A percentile compares a stretch with the other conserved stretches of the same genome.
Evolutionary conservation across 2,888 invertebrate species (phyloP).

Genomic region (Hydraecia micacea): DNA sequence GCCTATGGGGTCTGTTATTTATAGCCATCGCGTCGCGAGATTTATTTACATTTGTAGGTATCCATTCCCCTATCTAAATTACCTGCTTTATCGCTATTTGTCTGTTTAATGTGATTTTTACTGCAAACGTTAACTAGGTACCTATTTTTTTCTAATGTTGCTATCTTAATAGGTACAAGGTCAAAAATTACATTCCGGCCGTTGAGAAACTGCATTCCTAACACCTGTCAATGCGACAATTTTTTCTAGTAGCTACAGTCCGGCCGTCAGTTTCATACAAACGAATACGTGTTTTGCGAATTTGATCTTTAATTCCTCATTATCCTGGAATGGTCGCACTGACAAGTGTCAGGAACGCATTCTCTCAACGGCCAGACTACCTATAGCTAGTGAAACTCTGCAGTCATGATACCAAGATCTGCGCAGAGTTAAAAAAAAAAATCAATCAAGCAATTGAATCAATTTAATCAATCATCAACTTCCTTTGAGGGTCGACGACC

Average conservation of each 20-base stretch:
- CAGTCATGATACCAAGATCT: too few species aligned
- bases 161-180: not conserved
- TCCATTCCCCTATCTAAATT: slow-evolving; percentile 85
- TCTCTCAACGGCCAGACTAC: too few species aligned
- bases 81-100: slow-evolving; percentile 82
- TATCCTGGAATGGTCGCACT: too few species aligned
- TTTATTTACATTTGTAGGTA: slow-evolving; percentile 80
- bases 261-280: not conserved
- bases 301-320: not conserved
- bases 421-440: too few species aligned
- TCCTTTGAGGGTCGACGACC: not conserved
- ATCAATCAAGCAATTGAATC: too few species aligned
- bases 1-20: slow-evolving; percentile 72
- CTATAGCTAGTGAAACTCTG: too few species aligned
- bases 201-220: not conserved
- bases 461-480: not conserved
- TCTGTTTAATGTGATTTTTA: slow-evolving; percentile 82
- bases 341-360: too few species aligned
- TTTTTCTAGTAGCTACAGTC: not conserved
- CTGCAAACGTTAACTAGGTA: slow-evolving; percentile 74
- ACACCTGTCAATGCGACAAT: not conserved
- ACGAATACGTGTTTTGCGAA: not conserved
- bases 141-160: slow-evolving; percentile 49
- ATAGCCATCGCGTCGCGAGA: slow-evolving; percentile 73
- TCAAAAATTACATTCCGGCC: not conserved